Base-by-base conservation (phyloP, 2,113 vertebrate genomes). In the Lagopus leucura region DNA sequence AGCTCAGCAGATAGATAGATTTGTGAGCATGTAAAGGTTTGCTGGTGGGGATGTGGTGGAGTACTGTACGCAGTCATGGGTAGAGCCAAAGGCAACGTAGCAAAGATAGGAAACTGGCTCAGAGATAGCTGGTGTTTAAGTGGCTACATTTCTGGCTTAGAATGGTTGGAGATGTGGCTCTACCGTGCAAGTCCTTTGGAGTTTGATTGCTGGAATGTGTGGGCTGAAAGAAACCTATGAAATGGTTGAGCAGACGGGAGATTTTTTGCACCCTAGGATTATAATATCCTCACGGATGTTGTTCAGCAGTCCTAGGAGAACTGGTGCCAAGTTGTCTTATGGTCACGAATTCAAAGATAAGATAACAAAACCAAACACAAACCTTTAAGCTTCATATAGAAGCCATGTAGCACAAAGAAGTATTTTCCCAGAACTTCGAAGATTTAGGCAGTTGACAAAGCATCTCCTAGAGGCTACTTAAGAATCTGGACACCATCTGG, bases 401-500 rank as follows among this genome's bases (percentile, higher is more conserved):
- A 84, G 40, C 54, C 12, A 27, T 4, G 0, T 22, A 66, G 30
- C 28, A 48, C 36, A 61, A 25, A 70, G 38, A 42, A 82, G 3
- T 42, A 34, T 87, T 89, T 54, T 54, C 74, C 22, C 4, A 6
- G 14, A 54, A 30, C 25, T 82, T 47, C 79, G 70, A 72, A 72
- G 36, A 58, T 75, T 27, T 20, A 43, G 27, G 15, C 66, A 75
- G 40, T 47, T 42, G 17, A 66, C 47, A 95, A 73, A 70, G 50
- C 63, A 45, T 48, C 30, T 91, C 63, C 43, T 61, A 22, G 78
- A 67, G 77, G 13, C 47, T 75, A 21, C 34, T 50, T 50, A 80
- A 60, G 60, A 90, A 81, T 84, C 86, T 84, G 89, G 66, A 84
- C 71, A 84, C 43, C 61, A 72, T 64, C 77, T 94, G 80, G 43